These are phyloP conservation scores for Pocota personata DNA, from an alignment of 2,888 invertebrate genomes.

Conservation along the genomic window DNA sequence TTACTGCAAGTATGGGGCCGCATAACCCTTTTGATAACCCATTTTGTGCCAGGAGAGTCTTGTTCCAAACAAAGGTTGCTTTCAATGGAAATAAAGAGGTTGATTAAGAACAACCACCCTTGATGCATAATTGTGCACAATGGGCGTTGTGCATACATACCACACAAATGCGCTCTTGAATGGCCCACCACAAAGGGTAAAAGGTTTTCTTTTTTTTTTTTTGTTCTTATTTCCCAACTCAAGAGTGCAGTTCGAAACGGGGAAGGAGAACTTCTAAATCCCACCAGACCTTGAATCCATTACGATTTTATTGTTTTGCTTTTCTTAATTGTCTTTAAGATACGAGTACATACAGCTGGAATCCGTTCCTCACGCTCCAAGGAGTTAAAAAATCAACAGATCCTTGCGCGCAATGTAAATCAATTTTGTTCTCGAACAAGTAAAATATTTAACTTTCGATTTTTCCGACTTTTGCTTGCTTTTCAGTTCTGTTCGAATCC, in stretches of 20 bases:
- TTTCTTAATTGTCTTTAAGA: conserved; percentile 37
- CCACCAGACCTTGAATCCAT: conserved; percentile 59
- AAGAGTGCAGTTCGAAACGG: conserved; percentile 13
- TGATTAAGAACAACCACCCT: conserved; percentile 72
- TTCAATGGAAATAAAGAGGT: conserved; percentile 60
- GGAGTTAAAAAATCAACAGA: conserved; percentile 70
- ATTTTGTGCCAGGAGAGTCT: conserved; percentile 24
- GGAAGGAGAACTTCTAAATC: conserved; percentile 9
- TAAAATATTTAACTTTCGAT: conserved; percentile 74
- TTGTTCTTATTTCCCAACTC: conserved; percentile 1
- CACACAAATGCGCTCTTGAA: conserved; percentile 6
- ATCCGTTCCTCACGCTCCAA: conserved; percentile 21
- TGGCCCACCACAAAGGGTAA: conserved; percentile 28
- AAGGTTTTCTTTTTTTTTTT: conserved; percentile 52
- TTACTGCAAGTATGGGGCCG: background rate
- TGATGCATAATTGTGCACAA: conserved; percentile 66
- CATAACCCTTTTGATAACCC: conserved; percentile 56
- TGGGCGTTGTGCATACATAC: conserved; percentile 40
- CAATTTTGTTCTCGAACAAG: conserved; percentile 71
- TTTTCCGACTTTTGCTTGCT: conserved; percentile 64
- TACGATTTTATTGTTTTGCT: conserved; percentile 23
- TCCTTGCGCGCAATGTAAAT: conserved; percentile 70
- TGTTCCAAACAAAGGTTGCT: conserved; percentile 29
- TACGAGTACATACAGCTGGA: conserved; percentile 42
- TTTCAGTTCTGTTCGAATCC: conserved; percentile 69